Base-by-base conservation (phyloP, 2,113 vertebrate species). In the Guaruba guarouba region DNA sequence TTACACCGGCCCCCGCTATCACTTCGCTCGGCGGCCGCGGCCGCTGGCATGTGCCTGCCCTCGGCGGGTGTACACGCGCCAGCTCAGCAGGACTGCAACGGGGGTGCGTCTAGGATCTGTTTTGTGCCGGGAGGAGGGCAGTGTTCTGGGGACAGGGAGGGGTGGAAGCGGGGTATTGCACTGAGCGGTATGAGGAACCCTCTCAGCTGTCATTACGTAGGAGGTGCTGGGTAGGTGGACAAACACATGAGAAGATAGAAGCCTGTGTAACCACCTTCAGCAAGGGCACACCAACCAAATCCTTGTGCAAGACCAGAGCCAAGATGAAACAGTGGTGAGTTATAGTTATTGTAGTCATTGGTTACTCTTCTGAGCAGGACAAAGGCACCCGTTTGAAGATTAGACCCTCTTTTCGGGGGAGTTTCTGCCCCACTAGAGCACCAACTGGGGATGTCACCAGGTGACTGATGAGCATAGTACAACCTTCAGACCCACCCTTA, bases 241-340 rank as follows among this genome's bases (percentile, higher is more conserved):
- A 9, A 35, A 9, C 0, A 1, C 17, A 1, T 1, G 41, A 35
- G 35, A 35, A 35, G 35, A 28, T 13, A 16, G 33, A 13, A 61
- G 24, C 59, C 18, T n/a, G 4, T 52, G 59, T 25, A 13, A 46
- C 44, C 16, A 39, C 15, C 59, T 23, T 39, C 13, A 7, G 28
- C 33, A 29, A 64, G 44, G 59, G 59, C 18, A 9, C 23, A 8
- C 37, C 49, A 23, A 1, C 33, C 28, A 37, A 4, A 6, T n/a
- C 33, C 20, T n/a, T 59, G 33, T 35, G 57, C 43, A 28, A 44
- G 59, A 20, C 23, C 27, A 24, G 39, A 0, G 6, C 7, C 1
- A 3, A 48, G 35, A 57, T 44, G 43, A 43, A 57, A 19, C 27
- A 51, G 4, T 2, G 27, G 31, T 2, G 5, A 37, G 27, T 23